phyloP scores from a whole-genome alignment of 2,113 vertebrate genomes.

The Psilopsiagon aurifrons region DNA sequence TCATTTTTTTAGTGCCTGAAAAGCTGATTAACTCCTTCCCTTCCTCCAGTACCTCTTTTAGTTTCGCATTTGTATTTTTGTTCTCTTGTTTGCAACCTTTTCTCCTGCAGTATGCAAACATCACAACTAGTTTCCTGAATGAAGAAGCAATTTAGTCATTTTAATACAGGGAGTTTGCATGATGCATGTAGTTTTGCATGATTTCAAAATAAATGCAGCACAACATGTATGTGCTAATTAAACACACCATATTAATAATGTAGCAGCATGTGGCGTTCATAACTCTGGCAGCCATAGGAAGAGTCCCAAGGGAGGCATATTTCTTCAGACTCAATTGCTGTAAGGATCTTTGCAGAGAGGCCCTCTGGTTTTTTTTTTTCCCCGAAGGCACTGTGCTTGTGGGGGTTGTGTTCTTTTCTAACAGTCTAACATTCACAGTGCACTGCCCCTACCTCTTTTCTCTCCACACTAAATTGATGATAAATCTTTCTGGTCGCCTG shows the following conservation, averaged over 20 bases:
- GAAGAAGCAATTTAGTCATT: neutral
- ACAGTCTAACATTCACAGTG: rapidly evolving
- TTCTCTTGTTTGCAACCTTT: neutral
- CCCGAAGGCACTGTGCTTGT: neutral
- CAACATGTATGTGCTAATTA: neutral
- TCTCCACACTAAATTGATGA: neutral
- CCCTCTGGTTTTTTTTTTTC: neutral
- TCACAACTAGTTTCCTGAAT: neutral
- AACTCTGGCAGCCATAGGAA: neutral
- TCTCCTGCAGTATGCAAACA: neutral
- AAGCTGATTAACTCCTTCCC: neutral
- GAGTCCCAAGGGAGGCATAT: neutral
- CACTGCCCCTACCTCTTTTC: neutral
- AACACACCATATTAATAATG: neutral
- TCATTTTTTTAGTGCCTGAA: neutral
- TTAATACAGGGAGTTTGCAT: neutral
- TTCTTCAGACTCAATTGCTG: neutral
- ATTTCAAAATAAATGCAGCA: neutral
- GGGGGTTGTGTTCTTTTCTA: neutral
- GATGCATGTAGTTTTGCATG: neutral
- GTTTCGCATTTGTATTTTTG: neutral
- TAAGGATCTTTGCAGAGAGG: neutral
- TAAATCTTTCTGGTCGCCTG: neutral
- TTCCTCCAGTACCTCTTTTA: neutral
- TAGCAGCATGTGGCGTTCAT: neutral